Base-by-base conservation (phyloP, 1,140 invertebrate species). In the Megathymus violae region DNA sequence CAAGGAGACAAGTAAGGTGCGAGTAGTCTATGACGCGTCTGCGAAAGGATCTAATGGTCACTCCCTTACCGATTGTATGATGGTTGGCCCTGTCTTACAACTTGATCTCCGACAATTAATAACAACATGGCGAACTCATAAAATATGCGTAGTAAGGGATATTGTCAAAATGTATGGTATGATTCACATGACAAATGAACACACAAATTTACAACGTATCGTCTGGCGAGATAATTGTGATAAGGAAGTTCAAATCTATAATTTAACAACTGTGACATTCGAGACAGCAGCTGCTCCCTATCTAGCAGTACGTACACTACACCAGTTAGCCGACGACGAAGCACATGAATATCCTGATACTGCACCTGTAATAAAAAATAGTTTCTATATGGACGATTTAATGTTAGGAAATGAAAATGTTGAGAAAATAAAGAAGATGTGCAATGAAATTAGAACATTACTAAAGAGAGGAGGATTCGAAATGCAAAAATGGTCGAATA, bases 401-500 rank as follows among this genome's bases (percentile, higher is more conserved):
- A 54, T 51, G 27, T 16, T 52, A 11, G 25, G 48, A 15, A 54
- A 40, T 19, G 50, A 52, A 22, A 40, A 38, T 38, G 36, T 52
- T 15, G 50, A 52, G 7, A 19, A 40, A 38, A 38, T 34, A 34
- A 52, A 22, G 17, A 40, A 25, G 36, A 52, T 52, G 50, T 52
- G 50, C 40, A 40, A 22, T 14, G 50, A 52, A 14, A 40, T 52
- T 14, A 52, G 22, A 40, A 40, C 16, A 19, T 40, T 52, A 40
- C 10, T 52, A 52, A 22, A 40, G 36, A 60, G 17, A 9, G 80
- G 71, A 41, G 82, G 82, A 22, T 85, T 92, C 50, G n/a, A 75
- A 31, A 62, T 89, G 16, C 63, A 82, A 43, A 91, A 91, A 78
- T 92, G 87, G 84, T 54, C 64, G 0, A 69, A 69, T 54, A 72